A percentile compares a stretch with the other conserved stretches of the same genome.
Evolutionary conservation across 2,797 vertebrate species (phyloP).

Genomic region (Sebastes nivosus): DNA sequence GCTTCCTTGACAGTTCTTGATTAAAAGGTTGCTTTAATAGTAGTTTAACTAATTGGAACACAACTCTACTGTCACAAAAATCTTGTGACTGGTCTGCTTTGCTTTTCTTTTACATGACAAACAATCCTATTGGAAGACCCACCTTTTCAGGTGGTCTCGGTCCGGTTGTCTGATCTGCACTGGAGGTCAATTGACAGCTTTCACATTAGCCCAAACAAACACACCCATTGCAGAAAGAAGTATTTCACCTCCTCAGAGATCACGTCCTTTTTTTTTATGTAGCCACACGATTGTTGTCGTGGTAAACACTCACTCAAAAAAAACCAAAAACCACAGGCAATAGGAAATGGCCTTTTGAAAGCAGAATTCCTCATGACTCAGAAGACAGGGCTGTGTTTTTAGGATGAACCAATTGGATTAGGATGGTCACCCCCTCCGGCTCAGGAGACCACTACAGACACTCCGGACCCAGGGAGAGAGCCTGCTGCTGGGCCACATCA

Average conservation of each 20-base stretch:
- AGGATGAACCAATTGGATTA: slow-evolving; percentile 57
- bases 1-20: neutral
- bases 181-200: neutral
- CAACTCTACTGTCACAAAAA: neutral
- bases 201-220: neutral
- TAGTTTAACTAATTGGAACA: neutral
- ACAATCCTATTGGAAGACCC: neutral
- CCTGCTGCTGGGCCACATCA: slow-evolving; percentile 67
- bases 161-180: neutral
- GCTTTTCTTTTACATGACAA: neutral
- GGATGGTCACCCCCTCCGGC: slow-evolving; percentile 43
- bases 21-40: neutral
- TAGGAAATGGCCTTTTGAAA: slow-evolving; percentile 50
- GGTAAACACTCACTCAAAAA: slow-evolving; percentile 7
- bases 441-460: slow-evolving; percentile 60
- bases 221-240: neutral
- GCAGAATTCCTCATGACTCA: slow-evolving; percentile 58
- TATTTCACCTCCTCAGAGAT: neutral
- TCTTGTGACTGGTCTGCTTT: neutral
- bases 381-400: slow-evolving; percentile 53
- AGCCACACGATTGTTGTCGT: slow-evolving; percentile 21
- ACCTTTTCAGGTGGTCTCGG: neutral
- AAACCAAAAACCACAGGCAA: slow-evolving; percentile 39
- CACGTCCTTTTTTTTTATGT: neutral
- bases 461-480: slow-evolving; percentile 25